Evolutionary conservation across 2,888 invertebrate genomes (phyloP).

Genomic region (Synanthedon tipuliformis): DNA sequence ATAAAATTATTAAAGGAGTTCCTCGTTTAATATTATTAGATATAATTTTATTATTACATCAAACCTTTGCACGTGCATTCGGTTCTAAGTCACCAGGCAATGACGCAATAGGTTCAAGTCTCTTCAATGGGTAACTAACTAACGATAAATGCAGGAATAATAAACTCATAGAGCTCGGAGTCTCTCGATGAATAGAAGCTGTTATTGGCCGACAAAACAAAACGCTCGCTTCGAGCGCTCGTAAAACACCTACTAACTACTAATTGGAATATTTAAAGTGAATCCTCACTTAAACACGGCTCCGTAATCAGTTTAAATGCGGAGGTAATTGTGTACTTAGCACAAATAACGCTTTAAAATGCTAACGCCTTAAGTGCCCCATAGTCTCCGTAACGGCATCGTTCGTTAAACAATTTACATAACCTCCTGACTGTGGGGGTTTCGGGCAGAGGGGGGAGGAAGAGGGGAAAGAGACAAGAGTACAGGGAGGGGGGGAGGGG

Average conservation of each 20-base stretch:
- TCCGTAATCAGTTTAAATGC: constrained; percentile 51
- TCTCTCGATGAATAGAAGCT: too few relatives aligned
- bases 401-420: constrained; percentile 60
- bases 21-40: too few relatives aligned
- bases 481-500: constrained; percentile 2
- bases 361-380: constrained; percentile 55
- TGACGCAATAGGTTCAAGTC: too few relatives aligned
- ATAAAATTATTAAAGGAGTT: too few relatives aligned
- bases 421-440: constrained; percentile 21
- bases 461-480: background rate
- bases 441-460: constrained; percentile 2
- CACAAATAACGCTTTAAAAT: constrained; percentile 56
- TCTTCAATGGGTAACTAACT: too few relatives aligned
- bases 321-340: constrained; percentile 56
- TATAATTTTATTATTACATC: too few relatives aligned
- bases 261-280: constrained; percentile 44
- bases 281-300: constrained; percentile 19
- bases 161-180: too few relatives aligned
- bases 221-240: too few relatives aligned
- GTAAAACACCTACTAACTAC: constrained; percentile 10
- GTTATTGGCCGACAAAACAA: too few relatives aligned
- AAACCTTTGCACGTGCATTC: too few relatives aligned
- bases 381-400: constrained; percentile 37
- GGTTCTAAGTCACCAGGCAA: too few relatives aligned
- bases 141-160: too few relatives aligned